phyloP scores from a whole-genome alignment of 1,140 invertebrate genomes.

The Prorops nasuta region DNA sequence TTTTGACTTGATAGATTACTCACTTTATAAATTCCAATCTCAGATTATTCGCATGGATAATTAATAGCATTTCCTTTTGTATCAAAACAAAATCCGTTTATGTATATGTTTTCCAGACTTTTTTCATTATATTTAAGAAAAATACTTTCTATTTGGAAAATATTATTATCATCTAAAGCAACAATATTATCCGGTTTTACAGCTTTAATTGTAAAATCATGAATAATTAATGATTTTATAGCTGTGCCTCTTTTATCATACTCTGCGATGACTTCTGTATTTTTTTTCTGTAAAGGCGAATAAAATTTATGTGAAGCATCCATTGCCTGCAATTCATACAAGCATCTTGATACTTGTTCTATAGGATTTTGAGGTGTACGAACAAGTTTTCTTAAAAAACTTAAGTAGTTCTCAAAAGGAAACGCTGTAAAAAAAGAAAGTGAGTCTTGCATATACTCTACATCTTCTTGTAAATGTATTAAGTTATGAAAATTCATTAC shows the following conservation, averaged over 20 bases:
- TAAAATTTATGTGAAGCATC: not conserved
- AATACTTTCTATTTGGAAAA: not conserved
- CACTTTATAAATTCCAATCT: not conserved
- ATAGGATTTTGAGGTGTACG: slow-evolving; percentile 3
- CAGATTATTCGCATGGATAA: not conserved
- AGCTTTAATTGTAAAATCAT: not conserved
- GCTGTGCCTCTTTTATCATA: not conserved
- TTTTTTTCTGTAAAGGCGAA: not conserved
- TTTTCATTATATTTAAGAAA: not conserved
- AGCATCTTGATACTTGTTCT: not conserved
- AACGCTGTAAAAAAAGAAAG: slow-evolving; percentile 9
- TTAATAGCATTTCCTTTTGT: not conserved
- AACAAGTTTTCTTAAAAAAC: slow-evolving; percentile 6
- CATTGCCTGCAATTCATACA: not conserved
- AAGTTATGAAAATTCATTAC: too few species aligned
- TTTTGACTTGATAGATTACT: not conserved
- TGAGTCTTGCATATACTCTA: slow-evolving; percentile 1
- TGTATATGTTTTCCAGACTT: not conserved
- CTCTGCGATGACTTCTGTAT: not conserved
- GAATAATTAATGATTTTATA: not conserved
- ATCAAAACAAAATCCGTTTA: not conserved
- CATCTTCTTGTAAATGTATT: slow-evolving; percentile 11
- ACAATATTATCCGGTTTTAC: not conserved
- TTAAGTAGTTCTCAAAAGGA: slow-evolving; percentile 7
- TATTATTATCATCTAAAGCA: not conserved